These are phyloP conservation scores for Oreochromis tanganicae DNA, from an alignment of 2,113 vertebrate genomes.

Conservation along the genomic window DNA sequence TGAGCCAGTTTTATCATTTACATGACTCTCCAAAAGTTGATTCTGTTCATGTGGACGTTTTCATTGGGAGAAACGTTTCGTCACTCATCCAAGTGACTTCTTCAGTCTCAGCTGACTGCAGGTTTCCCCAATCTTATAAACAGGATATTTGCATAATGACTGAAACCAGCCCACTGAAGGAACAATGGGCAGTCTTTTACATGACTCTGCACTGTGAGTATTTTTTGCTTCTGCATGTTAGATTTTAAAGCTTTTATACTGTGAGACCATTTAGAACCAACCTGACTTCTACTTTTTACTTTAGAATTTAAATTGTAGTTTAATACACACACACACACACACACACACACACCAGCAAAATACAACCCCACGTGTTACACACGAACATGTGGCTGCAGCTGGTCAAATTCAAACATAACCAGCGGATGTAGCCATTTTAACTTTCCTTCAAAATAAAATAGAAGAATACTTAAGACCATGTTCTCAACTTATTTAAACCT, in stretches of 20 bases:
- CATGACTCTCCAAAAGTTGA: neutral
- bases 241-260: neutral
- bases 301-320: neutral
- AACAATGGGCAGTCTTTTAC: too few species aligned
- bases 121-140: too few species aligned
- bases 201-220: neutral
- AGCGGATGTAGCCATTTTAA: neutral
- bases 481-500: neutral
- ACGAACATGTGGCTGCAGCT: neutral
- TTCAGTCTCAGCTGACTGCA: too few species aligned
- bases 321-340: neutral
- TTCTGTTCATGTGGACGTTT: too few species aligned
- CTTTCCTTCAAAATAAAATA: neutral
- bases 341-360: neutral
- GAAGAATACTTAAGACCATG: neutral
- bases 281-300: neutral
- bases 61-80: too few species aligned
- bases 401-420: neutral
- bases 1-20: neutral
- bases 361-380: neutral
- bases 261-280: neutral
- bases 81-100: too few species aligned
- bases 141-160: too few species aligned
- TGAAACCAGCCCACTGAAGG: too few species aligned
- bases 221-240: neutral